Conservation (phyloP, 2,797 vertebrate species). For the Sebastiscus albofasciatus region DNA sequence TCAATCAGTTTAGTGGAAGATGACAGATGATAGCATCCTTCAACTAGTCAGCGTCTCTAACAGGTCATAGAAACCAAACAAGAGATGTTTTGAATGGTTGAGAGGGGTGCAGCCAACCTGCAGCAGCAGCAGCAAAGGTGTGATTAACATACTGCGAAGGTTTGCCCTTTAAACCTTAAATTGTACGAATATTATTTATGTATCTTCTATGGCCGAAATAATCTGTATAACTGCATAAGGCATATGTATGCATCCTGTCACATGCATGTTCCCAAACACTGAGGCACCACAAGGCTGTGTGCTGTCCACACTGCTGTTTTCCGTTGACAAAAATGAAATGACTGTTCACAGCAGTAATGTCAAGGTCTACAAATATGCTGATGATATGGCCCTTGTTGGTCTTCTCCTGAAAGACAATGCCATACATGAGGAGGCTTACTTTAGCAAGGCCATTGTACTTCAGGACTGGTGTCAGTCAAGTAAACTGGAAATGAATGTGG, state of each 20-base stretch:
- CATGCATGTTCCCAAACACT: not conserved
- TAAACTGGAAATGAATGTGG: too few relatives aligned
- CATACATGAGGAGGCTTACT: not conserved
- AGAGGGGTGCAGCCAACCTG: not conserved
- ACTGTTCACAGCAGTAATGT: not conserved
- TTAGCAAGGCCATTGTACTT: too few relatives aligned
- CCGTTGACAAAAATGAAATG: not conserved
- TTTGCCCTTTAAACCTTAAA: not conserved
- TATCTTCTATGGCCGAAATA: not conserved
- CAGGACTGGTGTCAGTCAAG: too few relatives aligned
- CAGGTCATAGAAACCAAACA: not conserved
- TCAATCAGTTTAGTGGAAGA: conserved; percentile 19
- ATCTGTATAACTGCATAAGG: not conserved
- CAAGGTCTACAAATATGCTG: not conserved
- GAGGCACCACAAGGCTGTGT: too few relatives aligned
- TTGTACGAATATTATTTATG: not conserved
- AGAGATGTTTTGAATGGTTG: conserved; percentile 20
- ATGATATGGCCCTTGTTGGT: not conserved
- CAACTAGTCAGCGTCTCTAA: not conserved
- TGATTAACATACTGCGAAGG: not conserved
- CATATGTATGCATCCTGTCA: not conserved
- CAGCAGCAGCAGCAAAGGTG: not conserved
- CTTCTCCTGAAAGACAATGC: not conserved
- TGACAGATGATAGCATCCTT: not conserved
- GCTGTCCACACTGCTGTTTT: too few relatives aligned